Evolutionary conservation across 2,888 invertebrate genomes (phyloP).

Genomic region (Taenaris catops): DNA sequence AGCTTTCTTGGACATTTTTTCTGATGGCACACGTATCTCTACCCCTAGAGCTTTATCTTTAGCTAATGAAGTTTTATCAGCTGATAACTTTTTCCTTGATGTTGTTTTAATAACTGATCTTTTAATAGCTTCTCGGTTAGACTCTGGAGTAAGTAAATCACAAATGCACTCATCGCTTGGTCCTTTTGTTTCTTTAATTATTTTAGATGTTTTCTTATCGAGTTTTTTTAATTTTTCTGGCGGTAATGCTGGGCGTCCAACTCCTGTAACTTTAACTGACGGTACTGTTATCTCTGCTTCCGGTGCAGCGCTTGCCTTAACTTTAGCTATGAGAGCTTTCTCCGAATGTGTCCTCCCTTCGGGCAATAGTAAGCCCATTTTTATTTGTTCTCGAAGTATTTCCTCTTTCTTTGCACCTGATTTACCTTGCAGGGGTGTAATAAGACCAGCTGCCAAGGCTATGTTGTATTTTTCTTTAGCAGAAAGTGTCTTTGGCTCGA

Average conservation of each 20-base stretch:
- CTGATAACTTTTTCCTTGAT: neutral
- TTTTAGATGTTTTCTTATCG: constrained; percentile 30
- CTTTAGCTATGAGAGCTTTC: constrained; percentile 26
- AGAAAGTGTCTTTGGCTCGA: constrained; percentile 18
- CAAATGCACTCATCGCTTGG: constrained; percentile 40
- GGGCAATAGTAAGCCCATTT: constrained; percentile 26
- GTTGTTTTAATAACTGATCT: constrained; percentile 9
- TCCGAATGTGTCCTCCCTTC: constrained; percentile 27
- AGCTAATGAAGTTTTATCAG: constrained; percentile 4
- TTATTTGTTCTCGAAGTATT: constrained; percentile 23
- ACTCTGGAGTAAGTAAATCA: constrained; percentile 29
- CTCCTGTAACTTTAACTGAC: neutral
- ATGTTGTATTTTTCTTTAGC: constrained; percentile 27
- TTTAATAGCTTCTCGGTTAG: constrained; percentile 19
- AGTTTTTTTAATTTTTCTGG: constrained; percentile 26
- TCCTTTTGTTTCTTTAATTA: constrained; percentile 35
- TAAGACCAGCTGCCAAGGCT: constrained; percentile 29
- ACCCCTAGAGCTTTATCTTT: neutral
- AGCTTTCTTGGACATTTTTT: neutral
- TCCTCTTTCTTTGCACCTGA: constrained; percentile 26
- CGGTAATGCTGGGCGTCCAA: constrained; percentile 6
- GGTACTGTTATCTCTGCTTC: constrained; percentile 1
- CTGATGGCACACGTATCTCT: no score
- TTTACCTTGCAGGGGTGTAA: constrained; percentile 33
- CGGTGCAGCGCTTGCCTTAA: constrained; percentile 4